Conservation (phyloP, 2,113 vertebrate genomes). For the Grantiella picta region DNA sequence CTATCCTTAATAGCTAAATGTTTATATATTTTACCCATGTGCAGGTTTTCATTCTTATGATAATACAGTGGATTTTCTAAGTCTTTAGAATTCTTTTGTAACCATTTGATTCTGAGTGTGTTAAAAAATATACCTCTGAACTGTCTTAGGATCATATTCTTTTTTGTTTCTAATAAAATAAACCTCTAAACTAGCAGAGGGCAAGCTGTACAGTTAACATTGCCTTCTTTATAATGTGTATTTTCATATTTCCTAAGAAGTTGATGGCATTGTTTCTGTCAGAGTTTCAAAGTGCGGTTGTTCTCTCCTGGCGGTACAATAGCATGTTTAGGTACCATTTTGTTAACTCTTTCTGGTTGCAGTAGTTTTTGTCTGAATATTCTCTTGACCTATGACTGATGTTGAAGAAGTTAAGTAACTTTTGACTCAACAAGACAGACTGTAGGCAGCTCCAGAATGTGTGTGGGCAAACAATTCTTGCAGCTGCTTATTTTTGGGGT, state of each 20-base stretch:
- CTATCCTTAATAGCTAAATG: not conserved
- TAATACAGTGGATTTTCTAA: not conserved
- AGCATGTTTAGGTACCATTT: not conserved
- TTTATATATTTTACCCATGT: not conserved
- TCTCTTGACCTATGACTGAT: not conserved
- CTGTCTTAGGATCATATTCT: not conserved
- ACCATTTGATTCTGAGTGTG: not conserved
- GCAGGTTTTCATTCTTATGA: not conserved
- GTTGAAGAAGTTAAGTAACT: slow-evolving; percentile 1
- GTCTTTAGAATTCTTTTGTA: not conserved
- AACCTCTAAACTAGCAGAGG: not conserved
- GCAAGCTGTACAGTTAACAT: not conserved
- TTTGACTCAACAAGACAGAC: not conserved
- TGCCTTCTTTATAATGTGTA: not conserved
- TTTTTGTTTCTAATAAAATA: not conserved
- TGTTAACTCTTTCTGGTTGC: not conserved
- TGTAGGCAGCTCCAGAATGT: slow-evolving; percentile 54
- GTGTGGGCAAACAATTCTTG: slow-evolving; percentile 46
- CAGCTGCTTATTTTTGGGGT: slow-evolving; percentile 18
- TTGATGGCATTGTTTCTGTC: not conserved
- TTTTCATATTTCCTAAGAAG: not conserved
- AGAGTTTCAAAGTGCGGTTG: not conserved
- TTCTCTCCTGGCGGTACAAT: not conserved
- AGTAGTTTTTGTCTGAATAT: not conserved
- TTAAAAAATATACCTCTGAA: not conserved